phyloP scores from a whole-genome alignment of 2,888 invertebrate genomes.

The Aphodius granarius region DNA sequence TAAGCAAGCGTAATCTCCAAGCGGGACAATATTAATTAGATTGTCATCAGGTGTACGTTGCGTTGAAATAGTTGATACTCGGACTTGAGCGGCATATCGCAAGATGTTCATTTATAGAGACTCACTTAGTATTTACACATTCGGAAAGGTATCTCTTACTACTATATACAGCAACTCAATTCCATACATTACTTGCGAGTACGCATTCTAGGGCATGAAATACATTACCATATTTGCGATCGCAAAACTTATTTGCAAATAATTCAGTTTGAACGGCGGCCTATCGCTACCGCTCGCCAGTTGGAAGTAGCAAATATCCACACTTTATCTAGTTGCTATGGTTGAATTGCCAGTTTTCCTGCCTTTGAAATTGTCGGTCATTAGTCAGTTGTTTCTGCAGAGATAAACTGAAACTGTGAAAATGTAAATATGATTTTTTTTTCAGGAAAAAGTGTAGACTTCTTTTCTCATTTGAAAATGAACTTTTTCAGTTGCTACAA shows the following conservation, averaged over 20 bases:
- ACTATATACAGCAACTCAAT: not conserved
- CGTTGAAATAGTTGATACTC: not conserved
- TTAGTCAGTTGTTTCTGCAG: not conserved
- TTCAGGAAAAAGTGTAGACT: too few species aligned
- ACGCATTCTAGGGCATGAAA: not conserved
- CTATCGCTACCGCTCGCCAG: not conserved
- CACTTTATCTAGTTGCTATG: not conserved
- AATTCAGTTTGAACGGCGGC: not conserved
- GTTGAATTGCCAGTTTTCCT: not conserved
- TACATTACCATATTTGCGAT: not conserved
- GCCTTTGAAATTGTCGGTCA: not conserved
- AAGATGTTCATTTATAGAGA: not conserved
- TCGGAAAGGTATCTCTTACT: not conserved
- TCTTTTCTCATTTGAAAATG: too few species aligned
- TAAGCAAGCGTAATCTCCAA: not conserved
- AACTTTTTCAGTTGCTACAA: too few species aligned
- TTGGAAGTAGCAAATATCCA: not conserved
- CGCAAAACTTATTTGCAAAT: not conserved
- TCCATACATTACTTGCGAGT: not conserved
- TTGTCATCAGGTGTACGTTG: not conserved
- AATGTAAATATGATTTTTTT: not conserved
- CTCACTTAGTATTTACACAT: not conserved
- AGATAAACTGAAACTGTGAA: not conserved
- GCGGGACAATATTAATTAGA: not conserved
- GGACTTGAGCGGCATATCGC: not conserved